Base-by-base conservation (phyloP, 1,140 invertebrate species). In the Gonioctena quinquepunctata region DNA sequence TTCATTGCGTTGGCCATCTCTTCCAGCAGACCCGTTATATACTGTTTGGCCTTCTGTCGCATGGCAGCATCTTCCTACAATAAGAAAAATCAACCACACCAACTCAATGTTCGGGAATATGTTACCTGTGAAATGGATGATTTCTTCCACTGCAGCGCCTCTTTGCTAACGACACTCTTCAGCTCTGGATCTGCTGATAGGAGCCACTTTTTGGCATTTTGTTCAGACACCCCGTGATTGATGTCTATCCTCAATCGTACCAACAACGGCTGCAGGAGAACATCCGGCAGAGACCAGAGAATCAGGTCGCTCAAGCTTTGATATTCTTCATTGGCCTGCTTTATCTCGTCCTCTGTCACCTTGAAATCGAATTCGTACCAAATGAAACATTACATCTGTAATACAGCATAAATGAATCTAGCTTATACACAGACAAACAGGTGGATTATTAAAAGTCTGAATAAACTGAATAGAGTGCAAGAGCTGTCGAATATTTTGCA, bases 141-240 rank as follows among this genome's bases (percentile, higher is more conserved):
- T 77, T 88, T 89, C 75, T 91, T 90, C 88, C 91, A 94, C 71
- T 94, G 92, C n/a, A 95, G 79, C 13, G 93, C 93, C 84, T 95
- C 93, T 84, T 94, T 95, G 28, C 91, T 92, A 50, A 95, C 92
- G 1, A 95, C 93, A 73, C 90, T 89, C 72, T 90, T 87, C 52
- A 94, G 81, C 2, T 91, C 90, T 18, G 92, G 89, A 79, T 94
- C 91, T 27, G 93, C 91, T 54, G 87, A 86, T 73, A 89, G 87
- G 59, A 93, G 80, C 90, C 91, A 93, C 73, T 90, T 87, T 81
- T 91, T 91, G 59, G 90, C 90, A 72, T 86, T 82, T 77, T 84
- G 78, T 74, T 86, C 82, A 3, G 70, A 68, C n/a, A 68, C 79
- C 72, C 68, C 77, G 80, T 80, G 84, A 81, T 76, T 79, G 79